phyloP scores from a whole-genome alignment of 1,140 invertebrate species.

The Acyrthosiphon pisum region DNA sequence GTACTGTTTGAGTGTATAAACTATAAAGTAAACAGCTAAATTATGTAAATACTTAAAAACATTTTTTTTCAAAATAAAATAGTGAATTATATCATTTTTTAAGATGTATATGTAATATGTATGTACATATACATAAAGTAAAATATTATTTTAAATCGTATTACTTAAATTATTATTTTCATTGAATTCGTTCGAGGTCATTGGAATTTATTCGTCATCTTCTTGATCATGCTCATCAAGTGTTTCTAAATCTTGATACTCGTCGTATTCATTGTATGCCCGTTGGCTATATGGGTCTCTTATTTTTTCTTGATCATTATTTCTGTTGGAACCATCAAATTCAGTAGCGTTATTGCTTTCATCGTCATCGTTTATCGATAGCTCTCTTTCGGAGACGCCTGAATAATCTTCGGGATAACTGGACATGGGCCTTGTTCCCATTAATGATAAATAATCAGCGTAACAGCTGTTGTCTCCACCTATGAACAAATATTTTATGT shows the following conservation, averaged over 20 bases:
- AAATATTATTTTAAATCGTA: background rate
- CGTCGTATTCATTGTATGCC: background rate
- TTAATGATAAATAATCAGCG: background rate
- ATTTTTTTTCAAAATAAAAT: background rate
- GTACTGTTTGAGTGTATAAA: no score
- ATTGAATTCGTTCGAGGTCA: background rate
- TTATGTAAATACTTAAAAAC: background rate
- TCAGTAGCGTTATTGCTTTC: background rate
- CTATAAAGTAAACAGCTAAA: background rate
- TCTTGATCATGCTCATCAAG: background rate
- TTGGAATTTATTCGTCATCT: background rate
- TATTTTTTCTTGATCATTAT: background rate
- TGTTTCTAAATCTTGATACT: slow-evolving; percentile 8
- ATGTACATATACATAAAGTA: background rate
- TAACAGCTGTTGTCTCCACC: background rate
- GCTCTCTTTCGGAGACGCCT: background rate
- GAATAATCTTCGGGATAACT: background rate
- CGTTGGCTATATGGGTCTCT: background rate
- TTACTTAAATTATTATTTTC: background rate
- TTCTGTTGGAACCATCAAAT: background rate
- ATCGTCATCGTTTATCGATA: background rate
- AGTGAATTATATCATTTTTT: background rate
- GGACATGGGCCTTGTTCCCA: background rate
- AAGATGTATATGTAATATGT: background rate
- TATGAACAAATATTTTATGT: background rate